Evolutionary conservation across 2,113 vertebrate genomes (phyloP), one percentile per base, ranked within the genome.

Genomic region (Speoplatyrhinus poulsoni): DNA sequence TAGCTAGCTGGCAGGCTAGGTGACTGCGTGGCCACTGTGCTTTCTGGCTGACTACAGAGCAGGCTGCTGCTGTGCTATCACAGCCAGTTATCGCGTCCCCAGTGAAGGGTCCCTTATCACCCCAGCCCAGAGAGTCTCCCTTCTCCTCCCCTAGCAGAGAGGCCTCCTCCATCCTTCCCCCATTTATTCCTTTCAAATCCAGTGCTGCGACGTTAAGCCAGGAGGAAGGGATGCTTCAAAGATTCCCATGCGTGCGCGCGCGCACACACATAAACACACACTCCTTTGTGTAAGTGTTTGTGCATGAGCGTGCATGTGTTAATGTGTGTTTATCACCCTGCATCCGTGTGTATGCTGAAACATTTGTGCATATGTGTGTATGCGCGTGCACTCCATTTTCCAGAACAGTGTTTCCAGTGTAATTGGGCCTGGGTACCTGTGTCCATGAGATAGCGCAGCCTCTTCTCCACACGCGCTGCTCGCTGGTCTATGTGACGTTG

Each of bases 391-490:
- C 95, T 98, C 96, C 97, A 98, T 98, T 99, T 98, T 96, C 96
- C 97, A 98, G 96, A 98, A 96, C 97, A 96, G 96, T 99, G 98
- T 90, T 91, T 98, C 97, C 97, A 96, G 96, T 97, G 96, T 98
- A 98, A 99, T 99, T 98, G 96, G 96, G 96, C 96, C 94, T 94
- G 93, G 94, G 93, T 98, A 99, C 98, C 98, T 98, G 98, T 98
- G 96, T 99, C 97, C 97, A 99, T 99, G 98, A 99, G 97, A 97
- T 99, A 99, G 95, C 96, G 96, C 89, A 99, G 97, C 93, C 95
- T 96, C 96, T 96, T 99, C 96, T 99, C 98, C 95, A 99, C 97
- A 90, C 96, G 94, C 89, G 97, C 96, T 90, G 97, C 98, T 93
- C 97, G 96, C 89, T 96, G 96, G 96, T 99, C 98, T 91, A 99